Base-by-base conservation (phyloP, 2,797 vertebrate species). In the Vespertilio murinus region DNA sequence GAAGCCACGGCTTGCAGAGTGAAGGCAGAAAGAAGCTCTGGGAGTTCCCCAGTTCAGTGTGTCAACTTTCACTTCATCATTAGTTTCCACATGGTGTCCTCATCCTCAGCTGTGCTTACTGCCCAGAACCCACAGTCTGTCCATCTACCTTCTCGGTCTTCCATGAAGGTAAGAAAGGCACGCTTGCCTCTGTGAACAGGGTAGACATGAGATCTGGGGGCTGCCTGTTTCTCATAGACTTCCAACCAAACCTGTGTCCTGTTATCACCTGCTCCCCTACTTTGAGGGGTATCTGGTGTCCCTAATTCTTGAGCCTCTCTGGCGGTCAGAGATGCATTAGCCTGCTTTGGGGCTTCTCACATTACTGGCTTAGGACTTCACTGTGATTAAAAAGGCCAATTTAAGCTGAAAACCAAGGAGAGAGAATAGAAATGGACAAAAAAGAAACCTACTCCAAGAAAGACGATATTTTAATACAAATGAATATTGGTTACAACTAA, bases 21-120 rank as follows among this genome's bases (percentile, higher is more conserved):
- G 8, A 78, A 42, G 70, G 20, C 7, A 28, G 85, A 40, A 64
- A n/a, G 38, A 35, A 30, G 30, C 30, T 13, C 0, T 1, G 13
- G 47, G 42, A 5, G 30, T 0, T 54, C 12, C n/a, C 14, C 1
- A 28, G 30, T 0, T 33, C 6, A 28, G 18, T 3, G 65, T 23
- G 28, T 10, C 38, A 33, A 17, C 35, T 64, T 74, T 11, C 35
- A 64, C 22, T 12, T 20, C 8, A 40, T 18, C 30, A 25, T 8
- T 22, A 30, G 52, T 59, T 42, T 17, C n/a, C 42, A 25, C 8
- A 33, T 61, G 12, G n/a, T 0, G 28, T 38, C 14, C 70, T 86
- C 30, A 56, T 33, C 35, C 56, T 52, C n/a, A 64, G 47, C 22
- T 28, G 35, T 23, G 59, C 30, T 30, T 12, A 23, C 4, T 0